Percentiles rank a stretch among this genome's conserved stretches.
phyloP scores from a whole-genome alignment of 2,113 vertebrate genomes.

The Hemiprocne comata region DNA sequence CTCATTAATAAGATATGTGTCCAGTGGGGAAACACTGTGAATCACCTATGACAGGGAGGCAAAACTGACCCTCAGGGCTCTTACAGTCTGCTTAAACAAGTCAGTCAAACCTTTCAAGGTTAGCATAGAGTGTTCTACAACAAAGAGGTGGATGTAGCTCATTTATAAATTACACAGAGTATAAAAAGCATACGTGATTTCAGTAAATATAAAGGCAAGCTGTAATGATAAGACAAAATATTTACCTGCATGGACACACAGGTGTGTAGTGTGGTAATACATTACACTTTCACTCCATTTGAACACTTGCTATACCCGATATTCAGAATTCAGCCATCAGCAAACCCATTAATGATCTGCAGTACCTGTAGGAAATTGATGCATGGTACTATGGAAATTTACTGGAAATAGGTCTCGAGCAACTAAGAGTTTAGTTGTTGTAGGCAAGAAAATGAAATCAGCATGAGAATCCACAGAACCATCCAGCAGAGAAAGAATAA shows the following conservation, averaged over 20 bases:
- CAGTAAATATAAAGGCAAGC: neutral
- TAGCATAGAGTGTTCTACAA: neutral
- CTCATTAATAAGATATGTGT: neutral
- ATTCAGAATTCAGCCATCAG: neutral
- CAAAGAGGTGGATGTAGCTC: neutral
- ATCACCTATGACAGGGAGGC: neutral
- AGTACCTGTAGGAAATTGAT: neutral
- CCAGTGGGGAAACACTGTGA: neutral
- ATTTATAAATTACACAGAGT: neutral
- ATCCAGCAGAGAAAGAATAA: neutral
- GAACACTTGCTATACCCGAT: neutral
- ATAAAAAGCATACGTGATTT: neutral
- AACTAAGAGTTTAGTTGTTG: neutral
- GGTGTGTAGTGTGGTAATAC: neutral
- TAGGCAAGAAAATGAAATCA: neutral
- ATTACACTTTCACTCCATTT: neutral
- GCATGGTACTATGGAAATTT: neutral
- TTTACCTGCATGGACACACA: neutral
- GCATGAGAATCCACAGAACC: neutral
- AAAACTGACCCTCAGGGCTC: neutral
- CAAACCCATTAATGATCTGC: neutral
- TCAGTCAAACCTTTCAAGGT: neutral
- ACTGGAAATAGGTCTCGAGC: neutral
- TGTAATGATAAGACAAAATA: neutral
- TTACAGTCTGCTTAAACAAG: neutral